Evolutionary conservation across 2,113 vertebrate species (phyloP).

Genomic region (Apus apus): DNA sequence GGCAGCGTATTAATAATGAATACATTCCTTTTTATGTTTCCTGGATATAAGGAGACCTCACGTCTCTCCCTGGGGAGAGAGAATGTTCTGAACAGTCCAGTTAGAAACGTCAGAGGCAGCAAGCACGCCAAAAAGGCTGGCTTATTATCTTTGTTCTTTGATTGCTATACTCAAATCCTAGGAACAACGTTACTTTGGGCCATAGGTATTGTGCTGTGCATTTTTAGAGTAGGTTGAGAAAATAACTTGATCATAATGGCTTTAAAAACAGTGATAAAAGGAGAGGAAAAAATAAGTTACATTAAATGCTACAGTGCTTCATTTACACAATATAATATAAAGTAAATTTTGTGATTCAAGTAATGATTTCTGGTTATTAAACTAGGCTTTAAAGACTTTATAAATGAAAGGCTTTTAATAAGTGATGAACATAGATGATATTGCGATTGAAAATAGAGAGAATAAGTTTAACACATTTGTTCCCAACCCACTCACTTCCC

Average conservation of each 20-base stretch:
- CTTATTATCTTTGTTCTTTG: neutral
- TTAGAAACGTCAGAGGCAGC: neutral
- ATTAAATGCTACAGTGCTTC: conserved; percentile 33
- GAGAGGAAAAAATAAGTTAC: conserved; percentile 27
- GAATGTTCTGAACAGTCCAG: neutral
- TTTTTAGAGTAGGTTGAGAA: conserved; percentile 3
- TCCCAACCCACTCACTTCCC: neutral
- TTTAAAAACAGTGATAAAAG: conserved; percentile 26
- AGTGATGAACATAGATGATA: conserved; percentile 46
- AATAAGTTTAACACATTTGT: conserved; percentile 29
- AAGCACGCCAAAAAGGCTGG: neutral
- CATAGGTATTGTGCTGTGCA: neutral
- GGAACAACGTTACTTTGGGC: neutral
- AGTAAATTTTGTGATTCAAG: conserved; percentile 53
- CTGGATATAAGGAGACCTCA: neutral
- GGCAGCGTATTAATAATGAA: conserved; percentile 10
- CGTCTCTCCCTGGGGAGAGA: neutral
- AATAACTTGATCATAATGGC: neutral
- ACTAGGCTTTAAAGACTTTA: conserved; percentile 47
- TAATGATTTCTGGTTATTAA: conserved; percentile 63
- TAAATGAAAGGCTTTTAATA: conserved; percentile 65
- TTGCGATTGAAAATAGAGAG: conserved; percentile 15
- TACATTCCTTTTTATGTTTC: conserved; percentile 31
- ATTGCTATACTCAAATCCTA: neutral
- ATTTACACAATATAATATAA: conserved; percentile 54